Percentiles rank a stretch among this genome's conserved stretches.
Evolutionary conservation across 1,140 invertebrate genomes (phyloP).

Genomic region (Zaprionus gabonicus): DNA sequence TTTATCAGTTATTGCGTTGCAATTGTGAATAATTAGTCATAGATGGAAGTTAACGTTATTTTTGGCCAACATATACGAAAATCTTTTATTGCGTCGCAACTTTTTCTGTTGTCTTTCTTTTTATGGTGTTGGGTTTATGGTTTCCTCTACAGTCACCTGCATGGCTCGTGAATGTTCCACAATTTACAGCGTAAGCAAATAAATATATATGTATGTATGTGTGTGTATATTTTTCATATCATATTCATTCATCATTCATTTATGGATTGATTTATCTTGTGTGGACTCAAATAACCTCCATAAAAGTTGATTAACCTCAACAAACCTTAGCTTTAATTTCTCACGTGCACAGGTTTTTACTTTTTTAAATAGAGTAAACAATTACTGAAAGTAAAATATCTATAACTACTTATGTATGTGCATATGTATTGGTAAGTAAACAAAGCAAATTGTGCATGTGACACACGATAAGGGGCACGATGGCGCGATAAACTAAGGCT

Average conservation of each 20-base stretch:
- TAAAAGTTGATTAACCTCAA: conserved; percentile 50
- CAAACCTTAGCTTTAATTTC: background rate
- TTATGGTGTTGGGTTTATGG: conserved; percentile 34
- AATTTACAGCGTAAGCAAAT: conserved; percentile 27
- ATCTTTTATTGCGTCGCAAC: conserved; percentile 63
- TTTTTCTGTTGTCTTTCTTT: conserved; percentile 47
- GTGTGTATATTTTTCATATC: background rate
- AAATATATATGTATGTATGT: conserved; percentile 4
- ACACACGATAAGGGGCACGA: conserved; percentile 33
- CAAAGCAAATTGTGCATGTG: conserved; percentile 17
- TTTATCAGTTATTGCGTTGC: conserved; percentile 21
- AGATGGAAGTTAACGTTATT: conserved; percentile 30
- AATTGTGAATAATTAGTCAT: conserved; percentile 55
- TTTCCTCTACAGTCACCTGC: conserved; percentile 48
- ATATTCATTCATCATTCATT: conserved; percentile 3
- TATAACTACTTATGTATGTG: background rate
- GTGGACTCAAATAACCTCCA: conserved; percentile 44
- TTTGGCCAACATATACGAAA: conserved; percentile 24
- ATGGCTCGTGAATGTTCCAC: conserved; percentile 12
- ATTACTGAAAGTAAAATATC: background rate
- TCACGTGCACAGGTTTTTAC: background rate
- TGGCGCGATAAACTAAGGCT: conserved; percentile 20
- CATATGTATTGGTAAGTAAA: background rate
- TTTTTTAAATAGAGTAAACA: conserved; percentile 12
- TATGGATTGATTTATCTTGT: conserved; percentile 21